These are phyloP conservation scores for Coregonus clupeaformis DNA, from an alignment of 2,113 vertebrate genomes.

Conservation along the genomic window DNA sequence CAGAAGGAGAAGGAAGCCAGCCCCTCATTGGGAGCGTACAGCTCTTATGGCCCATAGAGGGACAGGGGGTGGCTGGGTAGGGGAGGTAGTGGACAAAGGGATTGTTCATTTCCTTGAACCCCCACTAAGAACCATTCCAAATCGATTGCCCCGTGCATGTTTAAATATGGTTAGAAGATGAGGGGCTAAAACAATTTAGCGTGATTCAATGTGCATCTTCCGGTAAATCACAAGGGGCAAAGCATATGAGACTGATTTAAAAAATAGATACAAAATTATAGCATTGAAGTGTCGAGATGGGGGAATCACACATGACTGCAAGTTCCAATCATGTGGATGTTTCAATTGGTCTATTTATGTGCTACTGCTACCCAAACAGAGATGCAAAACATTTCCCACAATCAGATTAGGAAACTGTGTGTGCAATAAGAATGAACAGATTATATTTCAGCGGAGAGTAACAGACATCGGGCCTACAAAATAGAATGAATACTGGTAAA, in stretches of 20 bases:
- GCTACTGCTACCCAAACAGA: conserved; percentile 22
- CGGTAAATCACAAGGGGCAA: conserved; percentile 56
- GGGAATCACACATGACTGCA: conserved; percentile 63
- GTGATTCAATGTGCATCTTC: conserved; percentile 53
- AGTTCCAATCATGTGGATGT: conserved; percentile 57
- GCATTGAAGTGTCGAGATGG: conserved; percentile 41
- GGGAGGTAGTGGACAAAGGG: conserved; percentile 53
- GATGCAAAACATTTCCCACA: conserved; percentile 47
- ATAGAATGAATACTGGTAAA: too few species aligned
- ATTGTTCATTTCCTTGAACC: conserved; percentile 55
- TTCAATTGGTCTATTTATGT: conserved; percentile 56
- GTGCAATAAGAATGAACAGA: conserved; percentile 45
- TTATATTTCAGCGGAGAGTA: conserved; percentile 43
- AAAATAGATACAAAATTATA: conserved; percentile 45
- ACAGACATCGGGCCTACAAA: conserved; percentile 20
- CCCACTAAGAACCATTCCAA: conserved; percentile 58
- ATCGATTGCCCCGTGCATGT: conserved; percentile 56
- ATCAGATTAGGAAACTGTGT: conserved; percentile 51
- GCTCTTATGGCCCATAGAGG: conserved; percentile 62
- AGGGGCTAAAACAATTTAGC: conserved; percentile 53
- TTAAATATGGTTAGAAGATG: conserved; percentile 59
- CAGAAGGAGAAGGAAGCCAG: conserved; percentile 44
- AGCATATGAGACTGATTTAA: conserved; percentile 64
- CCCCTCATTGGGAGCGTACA: conserved; percentile 49
- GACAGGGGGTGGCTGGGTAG: conserved; percentile 30